Percentiles rank a stretch among this genome's conserved stretches.
Evolutionary conservation across 2,113 vertebrate genomes (phyloP).

Genomic region (Gopherus flavomarginatus): DNA sequence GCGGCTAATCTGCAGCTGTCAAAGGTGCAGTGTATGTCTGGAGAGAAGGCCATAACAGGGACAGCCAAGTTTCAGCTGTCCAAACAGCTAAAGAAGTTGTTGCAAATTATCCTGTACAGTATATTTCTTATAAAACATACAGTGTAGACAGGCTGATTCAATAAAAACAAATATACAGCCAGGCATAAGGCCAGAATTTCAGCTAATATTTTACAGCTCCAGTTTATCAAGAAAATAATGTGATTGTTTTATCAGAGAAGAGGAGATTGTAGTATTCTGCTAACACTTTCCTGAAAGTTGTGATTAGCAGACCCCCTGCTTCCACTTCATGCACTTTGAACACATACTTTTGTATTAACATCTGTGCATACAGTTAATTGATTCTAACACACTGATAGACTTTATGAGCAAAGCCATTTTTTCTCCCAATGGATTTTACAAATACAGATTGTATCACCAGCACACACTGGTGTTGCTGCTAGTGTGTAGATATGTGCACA

Average conservation of each 20-base stretch:
- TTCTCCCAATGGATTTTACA: not conserved
- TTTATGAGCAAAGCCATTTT: not conserved
- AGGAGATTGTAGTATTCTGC: not conserved
- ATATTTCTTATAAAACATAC: slow-evolving; percentile 49
- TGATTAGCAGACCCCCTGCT: not conserved
- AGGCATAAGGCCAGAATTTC: slow-evolving; percentile 12
- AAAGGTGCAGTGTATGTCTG: slow-evolving; percentile 14
- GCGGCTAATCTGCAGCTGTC: too few species aligned
- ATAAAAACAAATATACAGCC: slow-evolving; percentile 42
- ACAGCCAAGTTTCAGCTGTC: slow-evolving; percentile 53
- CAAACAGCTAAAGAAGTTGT: slow-evolving; percentile 45
- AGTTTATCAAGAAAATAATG: slow-evolving; percentile 42
- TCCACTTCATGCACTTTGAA: not conserved
- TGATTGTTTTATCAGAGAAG: not conserved
- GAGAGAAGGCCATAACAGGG: not conserved
- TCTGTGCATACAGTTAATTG: not conserved
- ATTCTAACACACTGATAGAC: not conserved
- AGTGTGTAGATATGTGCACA: not conserved
- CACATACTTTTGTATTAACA: not conserved
- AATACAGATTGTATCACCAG: not conserved
- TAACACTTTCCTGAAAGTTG: slow-evolving; percentile 19
- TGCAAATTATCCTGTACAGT: slow-evolving; percentile 44
- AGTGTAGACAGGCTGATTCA: slow-evolving; percentile 20
- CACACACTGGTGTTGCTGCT: not conserved
- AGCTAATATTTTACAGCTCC: slow-evolving; percentile 42